These are phyloP conservation scores for Pituophis catenifer DNA, from an alignment of 2,113 vertebrate genomes.

Conservation along the genomic window DNA sequence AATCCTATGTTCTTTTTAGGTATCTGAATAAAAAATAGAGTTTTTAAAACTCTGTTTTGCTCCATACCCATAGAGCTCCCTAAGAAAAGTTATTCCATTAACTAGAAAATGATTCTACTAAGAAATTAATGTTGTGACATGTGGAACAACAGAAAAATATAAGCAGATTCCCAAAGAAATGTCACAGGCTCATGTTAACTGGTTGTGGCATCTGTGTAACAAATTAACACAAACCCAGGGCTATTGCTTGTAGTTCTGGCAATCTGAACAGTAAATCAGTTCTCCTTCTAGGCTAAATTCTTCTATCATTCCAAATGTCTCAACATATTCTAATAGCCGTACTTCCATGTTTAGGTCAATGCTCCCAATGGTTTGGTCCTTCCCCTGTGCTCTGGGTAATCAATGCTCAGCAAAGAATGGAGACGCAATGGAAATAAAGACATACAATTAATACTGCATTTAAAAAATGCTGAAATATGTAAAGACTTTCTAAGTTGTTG, in stretches of 20 bases:
- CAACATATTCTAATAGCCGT: not conserved
- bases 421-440: not conserved
- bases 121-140: not conserved
- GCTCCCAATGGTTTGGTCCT: not conserved
- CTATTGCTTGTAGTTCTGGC: not conserved
- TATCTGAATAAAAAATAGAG: slow-evolving; percentile 38
- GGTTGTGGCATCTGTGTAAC: not conserved
- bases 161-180: not conserved
- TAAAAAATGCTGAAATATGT: not conserved
- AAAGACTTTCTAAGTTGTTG: not conserved
- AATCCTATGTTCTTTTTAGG: not conserved
- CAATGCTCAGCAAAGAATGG: not conserved
- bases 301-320: slow-evolving; percentile 4
- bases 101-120: not conserved
- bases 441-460: not conserved
- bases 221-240: slow-evolving; percentile 3
- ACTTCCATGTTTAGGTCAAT: not conserved
- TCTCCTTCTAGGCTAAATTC: not conserved
- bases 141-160: not conserved
- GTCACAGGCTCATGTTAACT: not conserved
- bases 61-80: not conserved
- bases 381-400: not conserved
- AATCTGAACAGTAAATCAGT: slow-evolving; percentile 1
- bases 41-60: slow-evolving; percentile 11
- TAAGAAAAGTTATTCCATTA: not conserved